Evolutionary conservation across 1,140 invertebrate genomes (phyloP).

Genomic region (Chymomyza costata): DNA sequence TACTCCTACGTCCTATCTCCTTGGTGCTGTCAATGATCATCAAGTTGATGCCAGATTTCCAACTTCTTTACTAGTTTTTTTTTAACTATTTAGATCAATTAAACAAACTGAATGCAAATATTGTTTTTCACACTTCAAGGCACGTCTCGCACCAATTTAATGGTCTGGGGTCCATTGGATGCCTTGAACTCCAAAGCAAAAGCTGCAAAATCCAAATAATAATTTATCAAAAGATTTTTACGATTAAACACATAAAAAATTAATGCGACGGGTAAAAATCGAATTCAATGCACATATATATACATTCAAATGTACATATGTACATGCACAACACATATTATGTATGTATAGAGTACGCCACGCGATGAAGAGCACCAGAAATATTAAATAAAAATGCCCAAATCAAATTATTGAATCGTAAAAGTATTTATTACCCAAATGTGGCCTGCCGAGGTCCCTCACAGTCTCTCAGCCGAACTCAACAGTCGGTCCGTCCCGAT

Average conservation of each 20-base stretch:
- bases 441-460: background rate
- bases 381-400: conserved; percentile 63
- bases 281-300: conserved; percentile 4
- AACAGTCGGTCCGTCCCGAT: no score
- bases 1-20: no score
- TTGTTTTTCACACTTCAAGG: no score
- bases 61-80: no score
- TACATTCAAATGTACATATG: no score
- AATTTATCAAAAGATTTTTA: conserved; percentile 72
- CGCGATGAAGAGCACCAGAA: conserved; percentile 24
- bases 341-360: no score
- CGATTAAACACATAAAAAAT: conserved; percentile 64
- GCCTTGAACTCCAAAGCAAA: conserved; percentile 19
- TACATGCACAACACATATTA: no score
- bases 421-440: conserved; percentile 66
- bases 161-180: conserved; percentile 19
- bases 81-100: no score
- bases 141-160: no score
- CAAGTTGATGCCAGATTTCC: no score
- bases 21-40: no score
- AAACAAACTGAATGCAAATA: no score
- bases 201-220: conserved; percentile 53
- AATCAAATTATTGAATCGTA: conserved; percentile 75
- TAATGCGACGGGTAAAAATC: conserved; percentile 41
- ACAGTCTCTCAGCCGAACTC: conserved; percentile 1